Evolutionary conservation across 2,888 invertebrate genomes (phyloP), one percentile per base, ranked within the genome.

Genomic region (Gymnosoma rotundatum): DNA sequence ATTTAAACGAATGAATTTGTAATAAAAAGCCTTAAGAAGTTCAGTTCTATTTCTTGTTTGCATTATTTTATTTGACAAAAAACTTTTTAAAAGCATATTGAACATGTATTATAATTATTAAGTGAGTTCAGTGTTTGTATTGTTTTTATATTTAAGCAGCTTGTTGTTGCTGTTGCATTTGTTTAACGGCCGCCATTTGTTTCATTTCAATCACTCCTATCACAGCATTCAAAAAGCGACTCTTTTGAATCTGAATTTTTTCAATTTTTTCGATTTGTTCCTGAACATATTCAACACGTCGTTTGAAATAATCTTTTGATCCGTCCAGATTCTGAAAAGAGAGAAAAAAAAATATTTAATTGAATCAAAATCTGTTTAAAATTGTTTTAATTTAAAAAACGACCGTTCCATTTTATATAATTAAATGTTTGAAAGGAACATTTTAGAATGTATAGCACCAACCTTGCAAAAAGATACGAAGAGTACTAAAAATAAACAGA

Each of bases 201-300:
- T 96, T 97, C 92, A 95, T 94, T 90, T 96, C 96, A 91, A 96
- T 94, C 75, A 96, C 95, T 90, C 95, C 95, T 86, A 95, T 94
- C 79, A 97, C 95, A 48, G 96, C 95, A 91, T 96, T 96, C 86
- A 96, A 93, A 85, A 97, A 95, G 92, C 95, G 95, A 83, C 95
- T 95, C 91, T 98, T 98, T 90, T 98, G 91, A 72, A 91, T 84
- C 83, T 92, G 91, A 10, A 92, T 90, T 85, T 90, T 90, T 85
- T 98, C 98, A 76, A 98, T 96, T 93, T 98, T 98, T 90, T 98
- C 98, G 94, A 98, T 98, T 93, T 99, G 98, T 90, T 98, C 97
- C 0, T 96, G 96, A 0, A 99, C 96, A 93, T 97, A 98, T 86
- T 96, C 95, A 0, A 97, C 96, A 93, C 98, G 97, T 72, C 98